Base-by-base conservation (phyloP, 1,140 invertebrate genomes). In the Pachypsylla venusta region DNA sequence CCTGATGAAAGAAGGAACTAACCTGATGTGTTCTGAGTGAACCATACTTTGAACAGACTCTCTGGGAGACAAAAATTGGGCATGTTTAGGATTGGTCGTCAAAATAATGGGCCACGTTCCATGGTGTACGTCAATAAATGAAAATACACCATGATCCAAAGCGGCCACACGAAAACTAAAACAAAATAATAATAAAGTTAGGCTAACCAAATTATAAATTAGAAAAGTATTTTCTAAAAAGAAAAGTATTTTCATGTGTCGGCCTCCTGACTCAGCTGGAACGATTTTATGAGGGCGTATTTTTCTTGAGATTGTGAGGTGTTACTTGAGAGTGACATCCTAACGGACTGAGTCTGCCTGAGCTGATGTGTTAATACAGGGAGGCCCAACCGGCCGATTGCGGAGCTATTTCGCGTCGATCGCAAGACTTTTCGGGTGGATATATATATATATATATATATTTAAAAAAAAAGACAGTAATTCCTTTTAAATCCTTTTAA, bases 41-140 rank as follows among this genome's bases (percentile, higher is more conserved):
- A 68, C 65, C 30, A 89, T 81, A 61, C 79, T 73, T 58, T 82
- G 67, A 28, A 83, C 61, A 39, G 87, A 85, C 73, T 93, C 89
- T 68, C 82, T 81, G 16, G 74, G 64, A 26, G 30, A 28, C 7
- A 57, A 20, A 70, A 82, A 89, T 57, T 81, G 70, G 42, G 84
- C 81, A 74, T 89, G 77, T 74, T 93, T 94, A 42, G 92, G 91
- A 77, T 93, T 94, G 26, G 90, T 93, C 7, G 94, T 77, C 62
- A 94, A 70, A 42, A 85, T 77, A 13, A 92, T 73, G 20, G 91
- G 91, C 88, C 87, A 93, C 39, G 79, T 74, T 60, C 80, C 75
- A 68, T 89, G 81, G 59, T 77, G 74, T 56, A 86, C 74, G 74
- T 96, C 91, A 60, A 81, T 74, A 71, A 95, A 93, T n/a, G 89